Conservation (phyloP, 2,888 invertebrate species). For the Tryphoninae sp. region DNA sequence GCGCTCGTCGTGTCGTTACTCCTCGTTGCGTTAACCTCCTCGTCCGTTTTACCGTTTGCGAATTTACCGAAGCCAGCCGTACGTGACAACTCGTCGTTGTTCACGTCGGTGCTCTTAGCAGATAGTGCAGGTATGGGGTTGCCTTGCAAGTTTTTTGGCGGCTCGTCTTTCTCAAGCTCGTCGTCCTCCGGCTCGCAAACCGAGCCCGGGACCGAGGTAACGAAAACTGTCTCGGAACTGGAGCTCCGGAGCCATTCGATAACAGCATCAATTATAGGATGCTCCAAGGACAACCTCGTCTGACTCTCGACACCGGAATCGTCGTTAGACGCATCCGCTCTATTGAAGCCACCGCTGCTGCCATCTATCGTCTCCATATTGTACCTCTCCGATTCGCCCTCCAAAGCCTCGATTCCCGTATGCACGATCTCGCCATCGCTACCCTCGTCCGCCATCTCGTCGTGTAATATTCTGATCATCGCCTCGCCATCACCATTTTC, state of each 20-base stretch:
- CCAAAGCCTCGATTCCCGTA: constrained; percentile 62
- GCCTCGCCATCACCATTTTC: constrained; percentile 11
- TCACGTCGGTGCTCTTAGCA: constrained; percentile 78
- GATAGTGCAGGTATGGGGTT: constrained; percentile 83
- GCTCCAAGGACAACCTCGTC: constrained; percentile 66
- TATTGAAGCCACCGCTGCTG: constrained; percentile 1
- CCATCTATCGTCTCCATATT: constrained; percentile 51
- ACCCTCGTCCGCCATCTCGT: constrained; percentile 25
- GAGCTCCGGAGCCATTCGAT: constrained; percentile 83
- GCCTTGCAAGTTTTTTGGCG: constrained; percentile 83
- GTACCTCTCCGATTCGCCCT: constrained; percentile 54
- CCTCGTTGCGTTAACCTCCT: constrained; percentile 2
- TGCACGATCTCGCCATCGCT: not conserved
- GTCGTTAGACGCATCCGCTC: constrained; percentile 70
- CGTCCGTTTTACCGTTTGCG: constrained; percentile 65
- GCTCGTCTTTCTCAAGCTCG: constrained; percentile 71
- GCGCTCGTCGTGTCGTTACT: constrained; percentile 53
- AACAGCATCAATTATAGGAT: constrained; percentile 84
- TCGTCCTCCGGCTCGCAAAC: constrained; percentile 68
- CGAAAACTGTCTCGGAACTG: constrained; percentile 78
- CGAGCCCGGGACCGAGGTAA: constrained; percentile 63
- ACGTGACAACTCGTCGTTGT: constrained; percentile 71
- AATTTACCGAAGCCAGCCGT: constrained; percentile 75
- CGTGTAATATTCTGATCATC: constrained; percentile 11
- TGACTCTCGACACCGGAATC: constrained; percentile 78